A percentile compares a stretch with the other conserved stretches of the same genome.
These are phyloP conservation scores for Thripadectes ignobilis DNA, from an alignment of 2,797 vertebrate genomes.

Conservation along the genomic window DNA sequence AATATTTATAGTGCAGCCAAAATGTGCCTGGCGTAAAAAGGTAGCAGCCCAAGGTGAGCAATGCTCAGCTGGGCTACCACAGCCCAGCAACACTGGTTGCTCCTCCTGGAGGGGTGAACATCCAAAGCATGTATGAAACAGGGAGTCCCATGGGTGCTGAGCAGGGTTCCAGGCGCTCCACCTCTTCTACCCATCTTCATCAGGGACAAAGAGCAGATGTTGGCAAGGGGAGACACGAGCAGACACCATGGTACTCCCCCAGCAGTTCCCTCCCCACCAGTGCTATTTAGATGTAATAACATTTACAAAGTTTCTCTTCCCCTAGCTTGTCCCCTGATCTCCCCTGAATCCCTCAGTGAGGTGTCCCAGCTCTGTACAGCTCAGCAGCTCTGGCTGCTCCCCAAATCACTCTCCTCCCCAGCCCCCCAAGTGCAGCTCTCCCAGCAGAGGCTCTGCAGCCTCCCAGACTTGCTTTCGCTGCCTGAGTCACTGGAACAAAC, in stretches of 20 bases:
- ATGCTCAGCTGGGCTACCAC: accelerated
- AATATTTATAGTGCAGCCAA: not conserved
- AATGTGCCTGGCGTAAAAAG: not conserved
- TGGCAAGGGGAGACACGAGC: not conserved
- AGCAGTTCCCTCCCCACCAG: not conserved
- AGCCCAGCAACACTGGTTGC: not conserved
- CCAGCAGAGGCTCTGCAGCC: slow-evolving; percentile 49
- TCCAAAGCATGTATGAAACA: not conserved
- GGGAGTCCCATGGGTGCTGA: not conserved
- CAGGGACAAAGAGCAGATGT: not conserved
- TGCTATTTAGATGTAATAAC: not conserved
- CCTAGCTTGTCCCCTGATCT: not conserved
- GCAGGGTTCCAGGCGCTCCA: not conserved
- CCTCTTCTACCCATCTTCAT: not conserved
- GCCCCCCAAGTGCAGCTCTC: not conserved
- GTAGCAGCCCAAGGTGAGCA: accelerated
- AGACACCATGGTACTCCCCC: not conserved
- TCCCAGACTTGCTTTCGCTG: slow-evolving; percentile 98
- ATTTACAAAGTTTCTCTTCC: not conserved
- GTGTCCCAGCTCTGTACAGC: not conserved
- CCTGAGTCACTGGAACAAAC: slow-evolving; percentile 84
- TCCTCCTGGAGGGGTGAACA: not conserved
- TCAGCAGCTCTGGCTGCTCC: not conserved
- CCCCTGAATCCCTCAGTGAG: not conserved
- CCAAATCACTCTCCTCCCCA: not conserved